These are phyloP conservation scores for Ornithoptera alexandrae DNA, from an alignment of 2,888 invertebrate genomes.

Conservation along the genomic window DNA sequence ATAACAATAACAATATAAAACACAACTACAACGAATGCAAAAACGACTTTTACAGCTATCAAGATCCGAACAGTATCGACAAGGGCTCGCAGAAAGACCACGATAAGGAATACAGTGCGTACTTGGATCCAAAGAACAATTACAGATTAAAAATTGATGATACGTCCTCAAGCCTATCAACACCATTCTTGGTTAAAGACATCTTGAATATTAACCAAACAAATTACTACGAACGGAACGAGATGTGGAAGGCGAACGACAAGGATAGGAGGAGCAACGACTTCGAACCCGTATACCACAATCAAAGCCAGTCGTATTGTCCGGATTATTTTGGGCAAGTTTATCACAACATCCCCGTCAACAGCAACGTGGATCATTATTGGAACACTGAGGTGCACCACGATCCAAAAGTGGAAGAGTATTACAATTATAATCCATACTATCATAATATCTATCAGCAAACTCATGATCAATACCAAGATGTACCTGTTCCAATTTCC, in stretches of 20 bases:
- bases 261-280: constrained; percentile 53
- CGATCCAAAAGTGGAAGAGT: constrained; percentile 64
- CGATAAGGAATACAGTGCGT: constrained; percentile 40
- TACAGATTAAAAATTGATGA: constrained; percentile 58
- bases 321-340: constrained; percentile 60
- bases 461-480: constrained; percentile 56
- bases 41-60: constrained; percentile 51
- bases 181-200: constrained; percentile 72
- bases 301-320: constrained; percentile 53
- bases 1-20: constrained; percentile 59
- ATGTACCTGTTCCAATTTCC: constrained; percentile 35
- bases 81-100: constrained; percentile 44
- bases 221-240: constrained; percentile 58
- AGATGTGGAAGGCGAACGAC: constrained; percentile 59
- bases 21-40: constrained; percentile 60
- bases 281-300: constrained; percentile 52
- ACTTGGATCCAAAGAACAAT: constrained; percentile 44
- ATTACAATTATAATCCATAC: constrained; percentile 63
- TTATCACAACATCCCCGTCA: constrained; percentile 58
- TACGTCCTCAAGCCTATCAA: constrained; percentile 47
- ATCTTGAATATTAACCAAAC: constrained; percentile 65
- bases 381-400: constrained; percentile 64
- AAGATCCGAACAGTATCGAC: constrained; percentile 44
- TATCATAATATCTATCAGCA: constrained; percentile 66
- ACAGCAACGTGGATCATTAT: constrained; percentile 57